Evolutionary conservation across 2,797 vertebrate species (phyloP).

Genomic region (Echeneis naucrates): DNA sequence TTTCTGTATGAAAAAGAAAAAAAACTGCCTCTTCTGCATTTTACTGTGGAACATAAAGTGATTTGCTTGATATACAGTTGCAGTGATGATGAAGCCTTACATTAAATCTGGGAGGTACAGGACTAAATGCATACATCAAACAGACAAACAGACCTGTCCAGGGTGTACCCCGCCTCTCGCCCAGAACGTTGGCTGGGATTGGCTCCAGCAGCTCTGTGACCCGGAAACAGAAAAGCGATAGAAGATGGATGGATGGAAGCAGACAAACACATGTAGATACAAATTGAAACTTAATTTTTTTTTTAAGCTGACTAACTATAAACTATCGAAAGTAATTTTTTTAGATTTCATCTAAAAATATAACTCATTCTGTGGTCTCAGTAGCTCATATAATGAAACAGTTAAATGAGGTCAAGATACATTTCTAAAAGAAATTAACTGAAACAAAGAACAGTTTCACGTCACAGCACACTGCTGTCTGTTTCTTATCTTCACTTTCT

Average conservation of each 20-base stretch:
- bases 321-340: not conserved
- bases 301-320: conserved; percentile 12
- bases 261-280: not conserved
- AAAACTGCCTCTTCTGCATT: not conserved
- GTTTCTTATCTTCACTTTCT: conserved; percentile 59
- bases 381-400: conserved; percentile 4
- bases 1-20: conserved; percentile 13
- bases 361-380: not conserved
- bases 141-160: too few species aligned
- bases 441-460: not conserved
- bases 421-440: conserved; percentile 5
- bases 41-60: not conserved
- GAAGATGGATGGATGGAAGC: too few species aligned
- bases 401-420: conserved; percentile 5
- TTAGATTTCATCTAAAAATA: not conserved
- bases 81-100: not conserved
- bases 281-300: conserved; percentile 5
- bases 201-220: too few species aligned
- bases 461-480: conserved; percentile 33
- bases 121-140: too few species aligned
- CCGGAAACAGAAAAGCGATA: too few species aligned
- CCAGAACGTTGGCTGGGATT: too few species aligned
- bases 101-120: too few species aligned
- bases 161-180: too few species aligned
- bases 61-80: not conserved